These are phyloP conservation scores for Phoeniculus purpureus DNA, from an alignment of 2,797 vertebrate species.

Conservation along the genomic window DNA sequence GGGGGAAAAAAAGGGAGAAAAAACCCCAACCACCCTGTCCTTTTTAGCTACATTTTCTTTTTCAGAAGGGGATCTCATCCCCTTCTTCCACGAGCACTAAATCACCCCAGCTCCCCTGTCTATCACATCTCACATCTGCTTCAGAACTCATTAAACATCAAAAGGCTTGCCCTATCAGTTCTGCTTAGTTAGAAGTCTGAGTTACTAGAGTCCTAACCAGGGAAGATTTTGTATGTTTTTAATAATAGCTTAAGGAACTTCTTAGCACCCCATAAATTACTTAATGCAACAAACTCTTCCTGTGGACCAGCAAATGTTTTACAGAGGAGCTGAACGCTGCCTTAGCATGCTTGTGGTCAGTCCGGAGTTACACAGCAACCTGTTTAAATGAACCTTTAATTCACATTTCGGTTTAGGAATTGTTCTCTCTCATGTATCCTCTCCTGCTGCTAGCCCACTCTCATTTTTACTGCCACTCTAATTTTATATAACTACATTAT, in stretches of 20 bases:
- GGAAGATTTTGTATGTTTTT: constrained; percentile 83
- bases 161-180: constrained; percentile 81
- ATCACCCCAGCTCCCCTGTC: constrained; percentile 76
- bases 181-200: constrained; percentile 83
- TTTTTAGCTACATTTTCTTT: constrained; percentile 78
- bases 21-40: not conserved
- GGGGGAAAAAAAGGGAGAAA: fast-evolving
- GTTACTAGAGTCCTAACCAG: constrained; percentile 78
- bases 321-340: constrained; percentile 64
- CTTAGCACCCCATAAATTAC: constrained; percentile 85
- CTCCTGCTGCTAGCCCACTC: not conserved
- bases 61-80: constrained; percentile 72
- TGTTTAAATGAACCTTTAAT: constrained; percentile 63
- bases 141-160: constrained; percentile 85
- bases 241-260: constrained; percentile 86
- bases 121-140: constrained; percentile 82
- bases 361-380: constrained; percentile 46
- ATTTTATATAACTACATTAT: constrained; percentile 52
- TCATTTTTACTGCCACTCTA: constrained; percentile 32
- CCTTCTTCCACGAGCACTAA: constrained; percentile 80
- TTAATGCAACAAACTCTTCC: constrained; percentile 82
- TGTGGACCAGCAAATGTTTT: constrained; percentile 75
- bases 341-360: constrained; percentile 67
- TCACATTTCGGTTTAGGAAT: constrained; percentile 7
- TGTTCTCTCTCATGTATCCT: constrained; percentile 42